phyloP scores from a whole-genome alignment of 1,140 invertebrate species.

The Neodiprion pinetum region DNA sequence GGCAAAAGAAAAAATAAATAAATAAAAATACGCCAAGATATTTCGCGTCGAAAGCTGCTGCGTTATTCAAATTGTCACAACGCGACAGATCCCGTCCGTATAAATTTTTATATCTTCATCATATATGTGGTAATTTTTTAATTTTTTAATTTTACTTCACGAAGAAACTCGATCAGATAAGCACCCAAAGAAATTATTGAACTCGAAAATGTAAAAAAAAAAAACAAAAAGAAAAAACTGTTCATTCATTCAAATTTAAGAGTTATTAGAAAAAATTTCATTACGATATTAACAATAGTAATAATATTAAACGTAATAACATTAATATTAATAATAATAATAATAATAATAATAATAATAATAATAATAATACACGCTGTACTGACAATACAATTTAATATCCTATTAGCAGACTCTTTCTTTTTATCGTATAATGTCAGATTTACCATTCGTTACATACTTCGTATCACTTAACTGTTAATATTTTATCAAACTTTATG shows the following conservation, averaged over 20 bases:
- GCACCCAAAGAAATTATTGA: not conserved
- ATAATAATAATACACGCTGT: not conserved
- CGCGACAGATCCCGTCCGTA: too few relatives aligned
- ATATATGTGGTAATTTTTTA: too few relatives aligned
- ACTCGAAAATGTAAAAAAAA: not conserved
- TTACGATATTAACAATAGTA: not conserved
- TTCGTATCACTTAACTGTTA: constrained; percentile 11
- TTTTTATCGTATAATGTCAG: constrained; percentile 11
- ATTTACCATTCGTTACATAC: constrained; percentile 15
- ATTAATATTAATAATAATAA: constrained; percentile 17
- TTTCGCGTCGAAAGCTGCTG: too few relatives aligned
- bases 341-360: constrained; percentile 10
- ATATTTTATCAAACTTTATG: constrained; percentile 42
- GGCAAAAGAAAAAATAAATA: too few relatives aligned
- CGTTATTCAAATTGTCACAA: too few relatives aligned
- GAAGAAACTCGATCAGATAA: not conserved
- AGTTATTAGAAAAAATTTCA: not conserved
- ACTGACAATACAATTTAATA: constrained; percentile 18
- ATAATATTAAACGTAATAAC: not conserved
- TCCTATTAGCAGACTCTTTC: constrained; percentile 6
- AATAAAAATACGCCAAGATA: too few relatives aligned
- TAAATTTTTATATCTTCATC: too few relatives aligned
- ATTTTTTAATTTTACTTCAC: not conserved
- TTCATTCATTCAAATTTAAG: not conserved
- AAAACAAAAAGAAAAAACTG: not conserved